Base-by-base conservation (phyloP, 2,888 invertebrate genomes). In the Drosophila borealis region DNA sequence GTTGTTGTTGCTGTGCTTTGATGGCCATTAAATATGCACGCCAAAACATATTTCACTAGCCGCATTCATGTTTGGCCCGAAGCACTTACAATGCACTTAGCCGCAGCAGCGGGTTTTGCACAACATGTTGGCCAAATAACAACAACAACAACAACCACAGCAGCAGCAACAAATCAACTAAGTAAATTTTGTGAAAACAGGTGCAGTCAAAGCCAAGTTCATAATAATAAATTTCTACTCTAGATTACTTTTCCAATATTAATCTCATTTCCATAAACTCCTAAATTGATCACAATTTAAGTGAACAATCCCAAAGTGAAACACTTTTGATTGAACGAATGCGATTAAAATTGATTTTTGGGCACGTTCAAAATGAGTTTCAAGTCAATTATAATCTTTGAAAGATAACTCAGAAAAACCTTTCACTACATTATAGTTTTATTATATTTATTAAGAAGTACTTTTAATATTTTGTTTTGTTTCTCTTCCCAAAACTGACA, bases 11-110 rank as follows among this genome's bases (percentile, higher is more conserved):
- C 14, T 45, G 69, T 70, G 55, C 70, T 80, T 79, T 70, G 76
- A 81, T 80, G 51, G 64, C 69, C 80, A 81, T 80, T 80, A 81
- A 80, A 80, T 80, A 80, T 80, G 80, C 80, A 80, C 77, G 81
- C 80, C 81, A 81, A 80, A 80, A 81, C 80, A 81, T 80, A 80
- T 81, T 81, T 80, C 80, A 79, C 81, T 71, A 71, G 81, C 73
- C 73, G 66, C 74, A 81, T 79, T 81, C 76, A 81, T 80, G 79
- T 73, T 69, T 42, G 48, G 53, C 74, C 65, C 62, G 63, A 48
- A 64, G 69, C 70, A 55, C 66, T 66, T 66, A 54, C 66, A 21
- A 29, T 67, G 67, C 67, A 67, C 55, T 70, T 70, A 66, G 53
- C 56, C 44, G 49, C 33, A 33, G 39, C 42, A 50, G 39, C 66